phyloP scores from a whole-genome alignment of 2,888 invertebrate species.

The Pyrocoelia pectoralis region DNA sequence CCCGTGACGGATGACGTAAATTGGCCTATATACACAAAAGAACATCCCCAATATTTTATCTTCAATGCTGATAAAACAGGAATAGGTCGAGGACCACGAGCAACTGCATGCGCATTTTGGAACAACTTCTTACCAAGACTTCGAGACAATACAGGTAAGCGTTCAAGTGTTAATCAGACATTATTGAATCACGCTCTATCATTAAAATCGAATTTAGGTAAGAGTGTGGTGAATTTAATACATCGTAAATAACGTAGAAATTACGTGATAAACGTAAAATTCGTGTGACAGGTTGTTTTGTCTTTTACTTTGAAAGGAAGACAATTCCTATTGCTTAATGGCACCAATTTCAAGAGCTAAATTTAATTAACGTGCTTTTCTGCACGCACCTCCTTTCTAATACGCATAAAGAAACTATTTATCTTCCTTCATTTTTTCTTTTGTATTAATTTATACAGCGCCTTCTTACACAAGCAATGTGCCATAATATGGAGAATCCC shows the following conservation, averaged over 20 bases:
- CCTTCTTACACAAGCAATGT: too few species aligned
- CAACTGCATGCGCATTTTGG: slow-evolving; percentile 95
- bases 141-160: slow-evolving; percentile 72
- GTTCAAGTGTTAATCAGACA: not conserved
- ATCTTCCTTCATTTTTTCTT: not conserved
- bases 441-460: too few species aligned
- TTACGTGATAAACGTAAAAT: not conserved
- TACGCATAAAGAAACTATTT: not conserved
- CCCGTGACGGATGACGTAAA: slow-evolving; percentile 75
- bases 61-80: slow-evolving; percentile 84
- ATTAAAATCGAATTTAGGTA: not conserved
- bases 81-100: slow-evolving; percentile 76
- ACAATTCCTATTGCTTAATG: not conserved
- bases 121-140: slow-evolving; percentile 93
- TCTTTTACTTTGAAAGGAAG: not conserved
- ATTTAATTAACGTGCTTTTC: not conserved
- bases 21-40: slow-evolving; percentile 89
- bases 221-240: not conserved
- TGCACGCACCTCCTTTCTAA: not conserved
- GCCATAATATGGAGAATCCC: too few species aligned
- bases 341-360: not conserved
- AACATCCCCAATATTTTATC: slow-evolving; percentile 88
- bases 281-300: not conserved
- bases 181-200: too few species aligned
- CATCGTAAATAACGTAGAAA: not conserved